Evolutionary conservation across 2,113 vertebrate species (phyloP).

Genomic region (Gobius niger): DNA sequence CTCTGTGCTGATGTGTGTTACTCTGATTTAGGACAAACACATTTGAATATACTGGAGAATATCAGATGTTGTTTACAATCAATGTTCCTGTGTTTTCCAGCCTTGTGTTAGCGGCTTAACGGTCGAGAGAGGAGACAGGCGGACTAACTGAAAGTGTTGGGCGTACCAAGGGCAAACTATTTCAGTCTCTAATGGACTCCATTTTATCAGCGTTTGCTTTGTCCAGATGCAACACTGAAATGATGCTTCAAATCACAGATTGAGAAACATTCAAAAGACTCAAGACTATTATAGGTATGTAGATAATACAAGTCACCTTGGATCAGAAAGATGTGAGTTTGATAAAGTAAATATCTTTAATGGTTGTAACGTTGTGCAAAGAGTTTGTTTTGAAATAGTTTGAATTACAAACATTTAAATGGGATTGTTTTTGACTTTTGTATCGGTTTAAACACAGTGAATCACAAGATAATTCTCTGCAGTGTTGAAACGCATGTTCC

Average conservation of each 20-base stretch:
- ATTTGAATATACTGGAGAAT: background rate
- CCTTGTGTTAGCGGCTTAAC: background rate
- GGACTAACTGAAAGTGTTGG: conserved; percentile 16
- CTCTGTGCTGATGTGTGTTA: too few relatives aligned
- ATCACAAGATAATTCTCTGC: too few relatives aligned
- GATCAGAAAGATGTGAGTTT: conserved; percentile 32
- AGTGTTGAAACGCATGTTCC: too few relatives aligned
- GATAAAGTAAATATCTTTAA: conserved; percentile 6
- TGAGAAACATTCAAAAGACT: conserved; percentile 32
- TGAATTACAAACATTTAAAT: too few relatives aligned
- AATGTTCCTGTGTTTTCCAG: background rate
- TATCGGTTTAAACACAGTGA: too few relatives aligned
- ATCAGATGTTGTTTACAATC: background rate
- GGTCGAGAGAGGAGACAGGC: background rate
- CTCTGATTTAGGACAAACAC: too few relatives aligned
- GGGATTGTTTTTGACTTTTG: too few relatives aligned
- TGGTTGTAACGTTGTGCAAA: too few relatives aligned
- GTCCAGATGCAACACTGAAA: conserved; percentile 39
- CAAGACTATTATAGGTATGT: conserved; percentile 37
- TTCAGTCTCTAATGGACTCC: conserved; percentile 54
- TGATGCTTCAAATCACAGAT: conserved; percentile 58
- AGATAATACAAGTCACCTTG: conserved; percentile 43
- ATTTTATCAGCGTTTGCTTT: conserved; percentile 47
- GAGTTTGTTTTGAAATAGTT: too few relatives aligned
- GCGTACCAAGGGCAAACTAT: conserved; percentile 33